Conservation (phyloP, 2,113 vertebrate genomes). For the Gopherus flavomarginatus region DNA sequence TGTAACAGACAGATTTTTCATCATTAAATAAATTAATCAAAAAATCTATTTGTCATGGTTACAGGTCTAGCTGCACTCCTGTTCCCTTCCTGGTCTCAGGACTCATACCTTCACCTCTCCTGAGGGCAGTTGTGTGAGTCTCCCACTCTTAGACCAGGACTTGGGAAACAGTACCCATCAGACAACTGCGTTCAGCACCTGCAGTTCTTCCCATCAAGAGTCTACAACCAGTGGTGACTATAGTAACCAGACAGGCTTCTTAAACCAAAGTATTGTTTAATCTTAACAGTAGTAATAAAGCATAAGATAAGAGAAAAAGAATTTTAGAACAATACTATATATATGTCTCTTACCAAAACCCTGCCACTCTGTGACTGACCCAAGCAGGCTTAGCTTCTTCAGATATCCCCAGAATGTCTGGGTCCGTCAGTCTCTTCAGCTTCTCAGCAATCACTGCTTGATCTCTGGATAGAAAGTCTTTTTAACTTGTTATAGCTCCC, state of each 20-base stretch:
- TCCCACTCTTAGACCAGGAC: rapidly evolving
- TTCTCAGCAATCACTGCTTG: not conserved
- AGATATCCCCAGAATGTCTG: not conserved
- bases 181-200: not conserved
- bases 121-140: not conserved
- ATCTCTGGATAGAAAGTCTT: not conserved
- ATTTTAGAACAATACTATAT: not conserved
- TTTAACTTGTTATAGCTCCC: not conserved
- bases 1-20: constrained; percentile 29
- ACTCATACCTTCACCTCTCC: not conserved
- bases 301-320: not conserved
- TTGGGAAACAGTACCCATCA: not conserved
- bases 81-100: not conserved
- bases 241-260: not conserved
- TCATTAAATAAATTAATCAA: not conserved
- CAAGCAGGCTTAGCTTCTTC: not conserved
- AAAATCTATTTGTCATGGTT: constrained; percentile 22
- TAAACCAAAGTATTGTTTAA: not conserved
- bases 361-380: not conserved
- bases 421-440: not conserved
- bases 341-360: not conserved
- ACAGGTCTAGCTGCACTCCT: not conserved
- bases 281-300: not conserved
- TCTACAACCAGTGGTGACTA: not conserved
- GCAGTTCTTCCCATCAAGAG: not conserved